Evolutionary conservation across 2,113 vertebrate genomes (phyloP).

Genomic region (Ictalurus furcatus): DNA sequence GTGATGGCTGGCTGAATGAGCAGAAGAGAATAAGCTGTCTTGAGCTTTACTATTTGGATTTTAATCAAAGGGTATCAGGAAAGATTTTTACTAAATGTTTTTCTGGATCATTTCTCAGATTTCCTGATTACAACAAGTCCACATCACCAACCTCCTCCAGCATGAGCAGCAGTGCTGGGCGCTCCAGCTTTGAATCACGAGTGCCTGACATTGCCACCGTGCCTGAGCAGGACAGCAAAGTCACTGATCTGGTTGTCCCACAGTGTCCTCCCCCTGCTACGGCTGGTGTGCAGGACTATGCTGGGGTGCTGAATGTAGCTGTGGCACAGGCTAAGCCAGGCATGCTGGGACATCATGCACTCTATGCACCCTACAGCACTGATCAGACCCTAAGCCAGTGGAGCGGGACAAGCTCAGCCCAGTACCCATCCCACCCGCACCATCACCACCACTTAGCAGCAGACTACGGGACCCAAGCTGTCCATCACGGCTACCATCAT

Average conservation of each 20-base stretch:
- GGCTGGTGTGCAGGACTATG: conserved; percentile 77
- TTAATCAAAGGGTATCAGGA: background rate
- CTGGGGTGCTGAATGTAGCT: conserved; percentile 76
- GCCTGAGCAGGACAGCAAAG: conserved; percentile 72
- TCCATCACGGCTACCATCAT: conserved; percentile 78
- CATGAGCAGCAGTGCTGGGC: conserved; percentile 61
- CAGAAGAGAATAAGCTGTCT: background rate
- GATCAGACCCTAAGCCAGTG: conserved; percentile 82
- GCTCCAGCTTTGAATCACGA: conserved; percentile 66
- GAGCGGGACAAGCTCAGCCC: conserved; percentile 74
- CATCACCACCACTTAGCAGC: conserved; percentile 74
- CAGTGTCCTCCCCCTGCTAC: conserved; percentile 61
- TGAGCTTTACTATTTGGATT: background rate
- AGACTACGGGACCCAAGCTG: conserved; percentile 78
- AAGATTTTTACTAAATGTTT: background rate
- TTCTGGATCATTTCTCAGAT: conserved; percentile 48
- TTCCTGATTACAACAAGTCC: conserved; percentile 67
- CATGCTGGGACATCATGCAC: conserved; percentile 70
- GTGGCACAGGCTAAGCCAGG: conserved; percentile 73
- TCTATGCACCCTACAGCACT: conserved; percentile 75
- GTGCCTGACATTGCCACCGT: conserved; percentile 74
- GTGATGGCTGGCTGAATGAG: background rate
- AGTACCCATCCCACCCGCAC: conserved; percentile 73
- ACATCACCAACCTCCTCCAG: conserved; percentile 68
- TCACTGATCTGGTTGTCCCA: conserved; percentile 61